Percentiles rank a stretch among this genome's conserved stretches.
These are phyloP conservation scores for Temnothorax nylanderi DNA, from an alignment of 1,140 invertebrate species.

Conservation along the genomic window DNA sequence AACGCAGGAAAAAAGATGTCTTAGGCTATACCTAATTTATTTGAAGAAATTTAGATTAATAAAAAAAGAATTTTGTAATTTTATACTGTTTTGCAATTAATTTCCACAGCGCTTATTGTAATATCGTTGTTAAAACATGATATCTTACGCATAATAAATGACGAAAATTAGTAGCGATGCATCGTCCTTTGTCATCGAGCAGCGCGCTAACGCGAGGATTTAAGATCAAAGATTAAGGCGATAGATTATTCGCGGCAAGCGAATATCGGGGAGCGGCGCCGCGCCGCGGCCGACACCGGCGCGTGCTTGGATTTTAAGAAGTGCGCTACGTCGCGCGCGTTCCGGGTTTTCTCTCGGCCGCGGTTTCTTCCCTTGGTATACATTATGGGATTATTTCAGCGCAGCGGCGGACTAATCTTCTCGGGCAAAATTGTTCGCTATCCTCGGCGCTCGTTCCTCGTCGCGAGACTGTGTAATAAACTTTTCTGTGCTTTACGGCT, in stretches of 20 bases:
- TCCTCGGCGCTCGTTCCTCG: slow-evolving; percentile 37
- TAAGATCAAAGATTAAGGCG: slow-evolving; percentile 52
- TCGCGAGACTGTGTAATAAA: slow-evolving; percentile 68
- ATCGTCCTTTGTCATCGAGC: slow-evolving; percentile 1
- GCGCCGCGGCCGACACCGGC: neutral
- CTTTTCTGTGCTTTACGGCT: slow-evolving; percentile 62
- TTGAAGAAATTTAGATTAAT: neutral
- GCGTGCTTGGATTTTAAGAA: slow-evolving; percentile 57
- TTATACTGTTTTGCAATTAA: neutral
- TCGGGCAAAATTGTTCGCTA: slow-evolving; percentile 65
- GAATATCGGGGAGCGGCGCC: slow-evolving; percentile 32
- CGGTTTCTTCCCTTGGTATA: slow-evolving; percentile 49
- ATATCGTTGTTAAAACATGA: neutral
- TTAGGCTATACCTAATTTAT: neutral
- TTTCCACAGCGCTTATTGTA: neutral
- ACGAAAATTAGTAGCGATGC: neutral
- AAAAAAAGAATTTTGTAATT: neutral
- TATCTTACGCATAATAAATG: slow-evolving; percentile 11
- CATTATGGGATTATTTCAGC: slow-evolving; percentile 69
- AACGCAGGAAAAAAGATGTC: neutral
- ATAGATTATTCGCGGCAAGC: slow-evolving; percentile 63
- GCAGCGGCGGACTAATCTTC: slow-evolving; percentile 66
- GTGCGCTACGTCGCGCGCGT: slow-evolving; percentile 32
- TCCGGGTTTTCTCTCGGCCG: slow-evolving; percentile 44
- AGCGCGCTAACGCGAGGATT: slow-evolving; percentile 31